Percentiles rank a stretch among this genome's conserved stretches.
Conservation (phyloP, 2,888 invertebrate species). For the Crocallis elinguaria region DNA sequence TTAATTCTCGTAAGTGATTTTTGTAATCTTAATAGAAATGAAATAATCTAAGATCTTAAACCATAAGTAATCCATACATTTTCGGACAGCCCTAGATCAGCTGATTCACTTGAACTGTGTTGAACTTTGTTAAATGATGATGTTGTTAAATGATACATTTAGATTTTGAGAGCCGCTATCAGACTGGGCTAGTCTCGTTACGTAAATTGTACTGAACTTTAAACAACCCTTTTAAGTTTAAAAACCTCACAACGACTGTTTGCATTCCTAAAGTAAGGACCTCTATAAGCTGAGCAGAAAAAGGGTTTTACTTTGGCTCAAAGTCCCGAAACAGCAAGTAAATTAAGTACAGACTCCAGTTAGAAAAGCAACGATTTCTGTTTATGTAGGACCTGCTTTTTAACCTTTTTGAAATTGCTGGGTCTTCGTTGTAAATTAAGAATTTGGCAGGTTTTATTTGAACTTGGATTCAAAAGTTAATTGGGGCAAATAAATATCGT, state of each 20-base stretch:
- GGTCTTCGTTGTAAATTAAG: constrained; percentile 9
- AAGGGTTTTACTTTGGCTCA: constrained; percentile 2
- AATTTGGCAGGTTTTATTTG: constrained; percentile 14
- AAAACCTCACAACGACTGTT: not conserved
- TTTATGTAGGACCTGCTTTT: constrained; percentile 26
- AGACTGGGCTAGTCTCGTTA: too few relatives aligned
- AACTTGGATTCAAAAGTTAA: constrained; percentile 15
- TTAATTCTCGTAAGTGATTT: too few relatives aligned
- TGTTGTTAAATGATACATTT: too few relatives aligned
- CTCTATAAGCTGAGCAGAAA: not conserved
- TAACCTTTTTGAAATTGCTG: constrained; percentile 22
- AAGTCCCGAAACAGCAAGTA: constrained; percentile 13
- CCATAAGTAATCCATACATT: too few relatives aligned
- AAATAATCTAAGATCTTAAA: too few relatives aligned
- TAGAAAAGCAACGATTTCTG: constrained; percentile 23
- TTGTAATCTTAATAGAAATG: too few relatives aligned
- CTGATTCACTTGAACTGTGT: too few relatives aligned
- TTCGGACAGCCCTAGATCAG: too few relatives aligned
- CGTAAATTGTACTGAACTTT: too few relatives aligned
- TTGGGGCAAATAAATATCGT: constrained; percentile 19
- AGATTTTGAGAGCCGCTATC: too few relatives aligned
- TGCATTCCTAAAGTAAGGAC: not conserved
- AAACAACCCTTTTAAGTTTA: not conserved
- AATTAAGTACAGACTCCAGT: constrained; percentile 21
- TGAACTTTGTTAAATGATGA: too few relatives aligned